Conservation (phyloP, 2,888 invertebrate genomes). For the Polia nebulosa region DNA sequence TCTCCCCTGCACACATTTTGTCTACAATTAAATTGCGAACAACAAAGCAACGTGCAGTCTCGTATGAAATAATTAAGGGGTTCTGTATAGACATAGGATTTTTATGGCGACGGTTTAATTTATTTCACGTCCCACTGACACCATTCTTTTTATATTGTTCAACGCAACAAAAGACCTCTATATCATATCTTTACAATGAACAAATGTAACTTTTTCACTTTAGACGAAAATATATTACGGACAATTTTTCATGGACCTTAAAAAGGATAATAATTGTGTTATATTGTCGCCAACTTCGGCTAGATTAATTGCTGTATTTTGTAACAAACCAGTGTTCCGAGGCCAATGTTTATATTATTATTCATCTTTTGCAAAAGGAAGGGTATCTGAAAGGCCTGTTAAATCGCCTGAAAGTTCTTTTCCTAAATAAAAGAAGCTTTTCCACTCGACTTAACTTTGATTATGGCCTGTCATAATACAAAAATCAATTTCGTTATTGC, state of each 20-base stretch:
- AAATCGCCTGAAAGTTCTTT: slow-evolving; percentile 51
- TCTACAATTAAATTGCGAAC: slow-evolving; percentile 41
- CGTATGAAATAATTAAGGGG: slow-evolving; percentile 45
- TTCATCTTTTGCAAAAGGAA: slow-evolving; percentile 68
- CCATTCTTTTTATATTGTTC: slow-evolving; percentile 60
- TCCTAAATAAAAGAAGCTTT: slow-evolving; percentile 45
- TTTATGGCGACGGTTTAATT: slow-evolving; percentile 53
- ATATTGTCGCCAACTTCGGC: slow-evolving; percentile 74
- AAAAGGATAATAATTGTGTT: slow-evolving; percentile 76
- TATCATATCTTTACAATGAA: slow-evolving; percentile 60
- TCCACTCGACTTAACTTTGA: slow-evolving; percentile 48
- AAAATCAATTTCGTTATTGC: slow-evolving; percentile 60
- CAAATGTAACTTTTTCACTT: slow-evolving; percentile 64
- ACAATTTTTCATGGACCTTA: slow-evolving; percentile 63
- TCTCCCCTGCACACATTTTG: slow-evolving; percentile 20
- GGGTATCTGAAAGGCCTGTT: slow-evolving; percentile 49
- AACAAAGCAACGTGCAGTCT: slow-evolving; percentile 47
- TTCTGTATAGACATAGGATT: slow-evolving; percentile 43
- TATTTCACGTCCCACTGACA: slow-evolving; percentile 58
- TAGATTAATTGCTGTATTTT: slow-evolving; percentile 78
- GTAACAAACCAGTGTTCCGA: slow-evolving; percentile 64
- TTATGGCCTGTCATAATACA: slow-evolving; percentile 58
- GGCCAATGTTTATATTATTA: slow-evolving; percentile 63
- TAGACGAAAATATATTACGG: slow-evolving; percentile 69
- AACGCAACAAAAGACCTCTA: slow-evolving; percentile 55